A percentile compares a stretch with the other conserved stretches of the same genome.
Conservation (phyloP, 2,113 vertebrate species). For the Pipra filicauda region DNA sequence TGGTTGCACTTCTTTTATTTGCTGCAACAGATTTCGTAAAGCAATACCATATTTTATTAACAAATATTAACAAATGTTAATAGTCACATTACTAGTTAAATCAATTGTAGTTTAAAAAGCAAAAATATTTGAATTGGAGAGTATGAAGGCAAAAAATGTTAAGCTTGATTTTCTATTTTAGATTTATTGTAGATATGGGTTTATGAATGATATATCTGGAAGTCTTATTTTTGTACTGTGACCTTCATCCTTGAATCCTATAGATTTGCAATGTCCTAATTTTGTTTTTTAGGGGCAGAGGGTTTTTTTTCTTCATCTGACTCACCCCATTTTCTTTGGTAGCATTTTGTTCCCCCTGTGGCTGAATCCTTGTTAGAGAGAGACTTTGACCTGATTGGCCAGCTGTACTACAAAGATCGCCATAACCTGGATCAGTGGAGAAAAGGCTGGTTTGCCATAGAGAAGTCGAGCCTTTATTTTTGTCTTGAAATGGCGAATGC, state of each 20-base stretch:
- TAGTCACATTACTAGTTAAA: not conserved
- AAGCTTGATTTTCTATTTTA: not conserved
- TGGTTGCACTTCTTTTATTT: not conserved
- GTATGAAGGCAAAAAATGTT: not conserved
- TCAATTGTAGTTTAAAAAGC: not conserved
- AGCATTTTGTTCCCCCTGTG: conserved; percentile 87
- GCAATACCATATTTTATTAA: not conserved
- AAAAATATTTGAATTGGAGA: not conserved
- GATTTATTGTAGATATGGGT: not conserved
- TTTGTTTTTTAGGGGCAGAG: not conserved
- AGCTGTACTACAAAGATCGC: conserved; percentile 91
- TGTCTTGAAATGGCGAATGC: conserved; percentile 75
- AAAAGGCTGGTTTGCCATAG: conserved; percentile 90
- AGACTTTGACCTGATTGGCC: conserved; percentile 87
- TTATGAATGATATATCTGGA: not conserved
- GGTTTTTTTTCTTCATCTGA: conserved; percentile 12
- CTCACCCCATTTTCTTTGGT: conserved; percentile 64
- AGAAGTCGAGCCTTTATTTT: conserved; percentile 84
- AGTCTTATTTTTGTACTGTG: not conserved
- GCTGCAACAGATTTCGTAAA: not conserved
- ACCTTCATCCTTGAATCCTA: not conserved
- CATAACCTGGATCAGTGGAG: conserved; percentile 91
- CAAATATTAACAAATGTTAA: not conserved
- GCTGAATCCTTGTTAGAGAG: conserved; percentile 80
- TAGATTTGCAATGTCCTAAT: not conserved